Evolutionary conservation across 37 sponge, comb jelly and placozoan species (phyloP).

Genomic region (Cladorhizidae sp.): DNA sequence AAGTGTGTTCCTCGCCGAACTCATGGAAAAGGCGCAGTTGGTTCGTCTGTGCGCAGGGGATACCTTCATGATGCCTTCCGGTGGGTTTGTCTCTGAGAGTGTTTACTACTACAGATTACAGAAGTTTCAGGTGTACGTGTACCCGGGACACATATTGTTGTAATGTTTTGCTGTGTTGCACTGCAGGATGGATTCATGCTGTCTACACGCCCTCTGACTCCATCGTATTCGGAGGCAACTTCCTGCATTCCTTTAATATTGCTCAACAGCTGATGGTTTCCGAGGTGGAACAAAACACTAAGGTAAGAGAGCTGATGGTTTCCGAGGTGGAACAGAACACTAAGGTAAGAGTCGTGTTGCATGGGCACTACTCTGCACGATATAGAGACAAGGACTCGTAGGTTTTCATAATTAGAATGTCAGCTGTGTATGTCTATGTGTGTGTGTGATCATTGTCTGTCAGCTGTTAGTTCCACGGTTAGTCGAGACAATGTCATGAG

Average conservation of each 20-base stretch:
- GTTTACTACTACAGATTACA: no score
- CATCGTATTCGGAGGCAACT: conserved; percentile 93
- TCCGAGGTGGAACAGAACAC: no score
- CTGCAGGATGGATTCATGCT: conserved; percentile 87
- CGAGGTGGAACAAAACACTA: conserved; percentile 34
- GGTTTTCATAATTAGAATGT: no score
- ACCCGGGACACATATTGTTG: conserved; percentile 74
- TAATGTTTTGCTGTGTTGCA: conserved; percentile 55
- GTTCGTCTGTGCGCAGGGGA: conserved; percentile 67
- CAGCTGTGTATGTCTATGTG: no score
- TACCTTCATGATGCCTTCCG: conserved; percentile 81
- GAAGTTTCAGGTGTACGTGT: conserved; percentile 48
- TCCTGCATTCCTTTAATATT: conserved; percentile 85
- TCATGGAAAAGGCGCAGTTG: conserved; percentile 47
- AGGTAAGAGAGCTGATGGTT: no score
- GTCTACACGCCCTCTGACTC: conserved; percentile 90
- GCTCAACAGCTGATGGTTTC: conserved; percentile 65
- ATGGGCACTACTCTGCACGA: no score
- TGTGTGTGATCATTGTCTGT: no score
- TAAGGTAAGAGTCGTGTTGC: no score
- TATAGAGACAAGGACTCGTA: no score
- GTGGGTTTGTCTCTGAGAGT: conserved; percentile 34
- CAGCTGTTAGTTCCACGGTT: no score
- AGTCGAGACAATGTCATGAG: no score
- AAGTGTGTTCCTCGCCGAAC: conserved; percentile 66